These are phyloP conservation scores for Riparia riparia DNA, from an alignment of 2,113 vertebrate genomes.

Conservation along the genomic window DNA sequence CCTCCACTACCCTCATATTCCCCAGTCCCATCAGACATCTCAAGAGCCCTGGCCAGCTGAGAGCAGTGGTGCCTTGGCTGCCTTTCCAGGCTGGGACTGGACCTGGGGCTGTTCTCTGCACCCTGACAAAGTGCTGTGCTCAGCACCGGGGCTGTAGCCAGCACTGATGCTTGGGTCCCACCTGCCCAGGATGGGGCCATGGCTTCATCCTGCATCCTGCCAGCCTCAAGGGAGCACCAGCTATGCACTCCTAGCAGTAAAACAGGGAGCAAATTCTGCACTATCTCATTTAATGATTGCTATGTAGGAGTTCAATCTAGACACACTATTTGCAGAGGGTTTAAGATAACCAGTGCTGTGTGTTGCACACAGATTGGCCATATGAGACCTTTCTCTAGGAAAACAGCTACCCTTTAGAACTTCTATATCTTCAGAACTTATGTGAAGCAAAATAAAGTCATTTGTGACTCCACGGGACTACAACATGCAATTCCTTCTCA, in stretches of 20 bases:
- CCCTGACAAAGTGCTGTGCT: not conserved
- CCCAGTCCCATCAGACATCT: rapidly evolving
- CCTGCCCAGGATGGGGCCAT: not conserved
- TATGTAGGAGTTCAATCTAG: not conserved
- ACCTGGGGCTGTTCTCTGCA: not conserved
- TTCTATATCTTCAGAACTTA: not conserved
- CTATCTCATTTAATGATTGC: rapidly evolving
- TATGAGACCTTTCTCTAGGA: not conserved
- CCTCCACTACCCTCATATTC: not conserved
- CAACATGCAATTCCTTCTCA: not conserved
- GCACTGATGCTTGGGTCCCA: rapidly evolving
- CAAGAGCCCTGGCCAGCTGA: not conserved
- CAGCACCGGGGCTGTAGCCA: not conserved
- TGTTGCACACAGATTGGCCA: not conserved
- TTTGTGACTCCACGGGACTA: not conserved
- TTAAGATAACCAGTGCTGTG: not conserved
- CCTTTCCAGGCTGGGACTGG: not conserved
- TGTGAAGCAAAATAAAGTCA: not conserved
- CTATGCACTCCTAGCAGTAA: not conserved
- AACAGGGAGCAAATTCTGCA: not conserved
- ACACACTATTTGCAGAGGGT: not conserved
- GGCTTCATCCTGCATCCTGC: not conserved
- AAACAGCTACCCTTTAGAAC: not conserved
- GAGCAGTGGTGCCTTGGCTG: not conserved
- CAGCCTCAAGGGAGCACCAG: rapidly evolving